These are phyloP conservation scores for Yponomeuta malinellus DNA, from an alignment of 2,888 invertebrate genomes.

Conservation along the genomic window DNA sequence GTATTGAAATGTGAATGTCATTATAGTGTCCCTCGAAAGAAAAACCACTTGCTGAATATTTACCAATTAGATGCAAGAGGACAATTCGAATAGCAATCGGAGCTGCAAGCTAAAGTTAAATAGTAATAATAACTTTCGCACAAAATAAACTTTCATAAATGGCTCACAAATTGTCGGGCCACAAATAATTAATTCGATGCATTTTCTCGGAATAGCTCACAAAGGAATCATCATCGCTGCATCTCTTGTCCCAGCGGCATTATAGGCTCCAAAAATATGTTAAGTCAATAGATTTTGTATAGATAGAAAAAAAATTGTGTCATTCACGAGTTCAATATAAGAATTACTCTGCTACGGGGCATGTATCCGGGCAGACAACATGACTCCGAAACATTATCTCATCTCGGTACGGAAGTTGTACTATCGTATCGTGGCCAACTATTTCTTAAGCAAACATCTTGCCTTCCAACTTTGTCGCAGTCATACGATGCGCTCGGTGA, in stretches of 20 bases:
- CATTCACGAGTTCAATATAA: not conserved
- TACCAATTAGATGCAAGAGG: no score
- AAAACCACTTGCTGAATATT: no score
- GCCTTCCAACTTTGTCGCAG: conserved; percentile 37
- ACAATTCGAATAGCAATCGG: no score
- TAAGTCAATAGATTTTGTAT: no score
- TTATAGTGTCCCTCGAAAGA: no score
- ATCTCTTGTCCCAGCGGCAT: no score
- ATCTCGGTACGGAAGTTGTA: conserved; percentile 53
- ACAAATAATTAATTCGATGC: not conserved
- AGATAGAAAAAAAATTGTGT: no score
- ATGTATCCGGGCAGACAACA: conserved; percentile 37
- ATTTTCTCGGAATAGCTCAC: not conserved
- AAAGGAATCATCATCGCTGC: not conserved
- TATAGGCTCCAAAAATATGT: no score
- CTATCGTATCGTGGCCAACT: conserved; percentile 46
- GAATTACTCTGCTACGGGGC: not conserved
- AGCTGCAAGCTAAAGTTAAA: no score
- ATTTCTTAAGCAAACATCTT: conserved; percentile 52
- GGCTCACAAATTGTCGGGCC: not conserved
- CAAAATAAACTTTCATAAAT: not conserved
- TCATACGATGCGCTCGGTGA: conserved; percentile 19
- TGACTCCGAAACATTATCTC: conserved; percentile 47
- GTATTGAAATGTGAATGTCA: no score
- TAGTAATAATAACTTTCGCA: not conserved